phyloP scores from a whole-genome alignment of 1,140 invertebrate species.

The Lithobius niger region DNA sequence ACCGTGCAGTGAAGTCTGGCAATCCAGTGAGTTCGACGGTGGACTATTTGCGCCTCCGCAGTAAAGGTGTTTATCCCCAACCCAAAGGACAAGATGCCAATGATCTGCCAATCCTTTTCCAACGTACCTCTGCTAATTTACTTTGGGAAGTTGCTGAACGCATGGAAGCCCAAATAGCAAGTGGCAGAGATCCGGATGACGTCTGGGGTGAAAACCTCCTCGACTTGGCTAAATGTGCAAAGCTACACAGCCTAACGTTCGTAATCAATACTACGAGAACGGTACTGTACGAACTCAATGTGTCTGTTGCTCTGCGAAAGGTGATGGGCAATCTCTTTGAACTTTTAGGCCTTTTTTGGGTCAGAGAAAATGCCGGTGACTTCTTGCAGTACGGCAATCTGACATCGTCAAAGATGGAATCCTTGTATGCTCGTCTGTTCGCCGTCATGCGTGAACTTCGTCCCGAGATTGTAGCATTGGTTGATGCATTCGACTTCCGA shows the following conservation, averaged over 20 bases:
- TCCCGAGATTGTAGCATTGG: slow-evolving; percentile 73
- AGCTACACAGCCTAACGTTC: slow-evolving; percentile 53
- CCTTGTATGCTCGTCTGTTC: slow-evolving; percentile 50
- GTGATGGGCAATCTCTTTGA: slow-evolving; percentile 57
- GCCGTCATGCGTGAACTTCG: slow-evolving; percentile 52
- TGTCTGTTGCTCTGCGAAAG: slow-evolving; percentile 41
- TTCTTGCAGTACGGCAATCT: slow-evolving; percentile 55
- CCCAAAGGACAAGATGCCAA: too few species aligned
- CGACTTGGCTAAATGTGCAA: not conserved
- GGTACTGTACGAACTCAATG: slow-evolving; percentile 25
- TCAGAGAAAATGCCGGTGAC: slow-evolving; percentile 55
- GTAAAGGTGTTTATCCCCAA: too few species aligned
- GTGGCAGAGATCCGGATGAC: not conserved
- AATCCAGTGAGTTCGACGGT: not conserved
- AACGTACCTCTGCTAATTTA: not conserved
- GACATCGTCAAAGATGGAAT: slow-evolving; percentile 43
- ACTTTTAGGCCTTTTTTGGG: slow-evolving; percentile 60
- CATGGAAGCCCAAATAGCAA: not conserved
- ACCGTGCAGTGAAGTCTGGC: not conserved
- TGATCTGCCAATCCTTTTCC: too few species aligned
- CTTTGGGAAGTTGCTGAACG: not conserved
- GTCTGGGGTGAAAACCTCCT: not conserved
- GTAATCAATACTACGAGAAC: slow-evolving; percentile 44
- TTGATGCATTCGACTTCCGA: slow-evolving; percentile 77
- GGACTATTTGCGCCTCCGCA: not conserved